phyloP scores from a whole-genome alignment of 1,140 invertebrate species.

The Bombus pascuorum region DNA sequence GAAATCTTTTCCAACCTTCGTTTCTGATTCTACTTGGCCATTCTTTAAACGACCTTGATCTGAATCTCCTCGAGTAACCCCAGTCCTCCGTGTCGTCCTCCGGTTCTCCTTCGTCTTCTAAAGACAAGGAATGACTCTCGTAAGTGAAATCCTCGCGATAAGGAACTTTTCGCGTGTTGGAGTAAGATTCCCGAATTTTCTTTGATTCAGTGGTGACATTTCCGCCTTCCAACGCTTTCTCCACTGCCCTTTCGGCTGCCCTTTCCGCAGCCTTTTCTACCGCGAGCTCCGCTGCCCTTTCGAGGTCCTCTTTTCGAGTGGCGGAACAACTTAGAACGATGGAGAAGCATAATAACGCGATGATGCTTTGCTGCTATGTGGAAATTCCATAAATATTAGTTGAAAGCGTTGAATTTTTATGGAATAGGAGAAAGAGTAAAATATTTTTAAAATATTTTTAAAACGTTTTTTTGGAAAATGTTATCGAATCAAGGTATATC shows the following conservation, averaged over 20 bases:
- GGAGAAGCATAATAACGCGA: constrained; percentile 62
- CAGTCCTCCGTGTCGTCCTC: constrained; percentile 34
- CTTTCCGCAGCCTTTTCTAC: constrained; percentile 79
- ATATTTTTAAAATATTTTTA: too few relatives aligned
- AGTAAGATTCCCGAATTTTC: constrained; percentile 74
- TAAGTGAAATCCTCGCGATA: constrained; percentile 1
- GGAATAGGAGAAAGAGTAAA: not conserved
- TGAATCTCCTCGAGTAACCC: not conserved
- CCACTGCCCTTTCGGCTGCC: constrained; percentile 78
- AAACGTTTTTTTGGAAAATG: too few relatives aligned
- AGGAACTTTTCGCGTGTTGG: constrained; percentile 69
- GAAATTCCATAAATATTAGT: not conserved
- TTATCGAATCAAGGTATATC: not conserved
- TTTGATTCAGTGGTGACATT: constrained; percentile 76
- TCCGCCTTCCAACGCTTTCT: constrained; percentile 76
- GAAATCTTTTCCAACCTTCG: constrained; percentile 32
- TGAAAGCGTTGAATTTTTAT: not conserved
- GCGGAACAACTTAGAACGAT: constrained; percentile 58
- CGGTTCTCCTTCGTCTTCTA: not conserved
- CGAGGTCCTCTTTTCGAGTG: constrained; percentile 73
- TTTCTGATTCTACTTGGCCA: not conserved
- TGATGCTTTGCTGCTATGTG: constrained; percentile 24
- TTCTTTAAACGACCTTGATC: not conserved
- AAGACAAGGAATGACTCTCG: not conserved
- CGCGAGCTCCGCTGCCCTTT: constrained; percentile 78